Evolutionary conservation across 2,797 vertebrate species (phyloP).

Genomic region (Acestrorhynchus altus): DNA sequence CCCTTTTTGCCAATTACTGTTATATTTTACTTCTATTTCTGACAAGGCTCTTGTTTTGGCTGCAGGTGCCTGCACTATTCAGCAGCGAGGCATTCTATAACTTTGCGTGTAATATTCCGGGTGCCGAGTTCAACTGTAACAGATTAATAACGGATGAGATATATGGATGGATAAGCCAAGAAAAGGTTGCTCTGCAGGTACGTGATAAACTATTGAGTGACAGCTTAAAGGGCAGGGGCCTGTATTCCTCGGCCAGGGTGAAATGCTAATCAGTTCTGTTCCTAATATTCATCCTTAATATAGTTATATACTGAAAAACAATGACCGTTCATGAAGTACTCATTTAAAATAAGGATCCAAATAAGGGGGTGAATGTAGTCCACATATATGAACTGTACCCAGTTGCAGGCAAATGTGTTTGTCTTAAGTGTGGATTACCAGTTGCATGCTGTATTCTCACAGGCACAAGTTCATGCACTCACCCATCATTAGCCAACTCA

Average conservation of each 20-base stretch:
- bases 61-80: slow-evolving; percentile 70
- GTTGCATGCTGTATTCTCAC: background rate
- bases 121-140: slow-evolving; percentile 50
- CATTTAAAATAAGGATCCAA: too few relatives aligned
- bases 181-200: slow-evolving; percentile 74
- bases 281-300: background rate
- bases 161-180: slow-evolving; percentile 65
- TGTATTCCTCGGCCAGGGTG: background rate
- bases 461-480: background rate
- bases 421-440: background rate
- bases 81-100: slow-evolving; percentile 51
- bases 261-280: background rate
- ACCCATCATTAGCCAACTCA: slow-evolving; percentile 28
- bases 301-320: too few relatives aligned
- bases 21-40: background rate
- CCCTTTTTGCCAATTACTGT: too few relatives aligned
- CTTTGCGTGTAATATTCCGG: slow-evolving; percentile 68
- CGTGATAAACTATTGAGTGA: background rate
- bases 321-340: too few relatives aligned
- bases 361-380: too few relatives aligned
- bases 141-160: slow-evolving; percentile 61
- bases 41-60: background rate
- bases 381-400: background rate
- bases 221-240: background rate
- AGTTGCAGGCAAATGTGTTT: background rate